Conservation (phyloP, 2,888 invertebrate genomes). For the Euclidia mi region DNA sequence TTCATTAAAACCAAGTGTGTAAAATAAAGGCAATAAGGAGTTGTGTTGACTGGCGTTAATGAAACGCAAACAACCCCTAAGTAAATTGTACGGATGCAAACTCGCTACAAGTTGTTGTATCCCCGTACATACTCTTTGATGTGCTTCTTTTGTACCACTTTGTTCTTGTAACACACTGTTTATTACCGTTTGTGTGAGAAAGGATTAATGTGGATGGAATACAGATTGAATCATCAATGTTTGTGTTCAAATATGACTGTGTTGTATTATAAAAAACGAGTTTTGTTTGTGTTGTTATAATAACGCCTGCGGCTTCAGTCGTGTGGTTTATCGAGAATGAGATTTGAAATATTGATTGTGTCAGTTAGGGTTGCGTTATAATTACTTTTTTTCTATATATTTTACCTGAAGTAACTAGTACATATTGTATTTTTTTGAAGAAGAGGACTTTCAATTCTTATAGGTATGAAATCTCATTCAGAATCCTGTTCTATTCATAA, state of each 20-base stretch:
- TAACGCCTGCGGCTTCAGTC: too few species aligned
- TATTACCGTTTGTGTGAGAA: background rate
- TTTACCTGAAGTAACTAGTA: too few species aligned
- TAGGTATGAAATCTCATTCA: too few species aligned
- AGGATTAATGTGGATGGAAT: slow-evolving; percentile 2
- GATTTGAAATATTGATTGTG: too few species aligned
- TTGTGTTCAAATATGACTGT: slow-evolving; percentile 7
- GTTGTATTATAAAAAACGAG: background rate
- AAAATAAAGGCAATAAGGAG: slow-evolving; percentile 81
- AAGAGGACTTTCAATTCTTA: too few species aligned
- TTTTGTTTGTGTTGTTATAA: too few species aligned
- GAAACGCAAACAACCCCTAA: slow-evolving; percentile 80
- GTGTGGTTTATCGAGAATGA: too few species aligned
- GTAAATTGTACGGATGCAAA: slow-evolving; percentile 74
- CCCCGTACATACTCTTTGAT: slow-evolving; percentile 38
- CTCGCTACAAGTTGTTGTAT: slow-evolving; percentile 60
- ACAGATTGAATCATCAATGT: background rate
- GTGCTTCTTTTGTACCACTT: slow-evolving; percentile 44
- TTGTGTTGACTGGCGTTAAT: slow-evolving; percentile 81
- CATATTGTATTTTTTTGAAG: too few species aligned
- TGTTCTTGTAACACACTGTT: slow-evolving; percentile 10
- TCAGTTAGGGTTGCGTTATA: too few species aligned
- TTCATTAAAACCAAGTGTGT: too few species aligned
- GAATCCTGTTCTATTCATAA: too few species aligned
- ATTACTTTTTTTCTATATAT: too few species aligned